Evolutionary conservation across 2,113 vertebrate genomes (phyloP).

Genomic region (Eonycteris spelaea): DNA sequence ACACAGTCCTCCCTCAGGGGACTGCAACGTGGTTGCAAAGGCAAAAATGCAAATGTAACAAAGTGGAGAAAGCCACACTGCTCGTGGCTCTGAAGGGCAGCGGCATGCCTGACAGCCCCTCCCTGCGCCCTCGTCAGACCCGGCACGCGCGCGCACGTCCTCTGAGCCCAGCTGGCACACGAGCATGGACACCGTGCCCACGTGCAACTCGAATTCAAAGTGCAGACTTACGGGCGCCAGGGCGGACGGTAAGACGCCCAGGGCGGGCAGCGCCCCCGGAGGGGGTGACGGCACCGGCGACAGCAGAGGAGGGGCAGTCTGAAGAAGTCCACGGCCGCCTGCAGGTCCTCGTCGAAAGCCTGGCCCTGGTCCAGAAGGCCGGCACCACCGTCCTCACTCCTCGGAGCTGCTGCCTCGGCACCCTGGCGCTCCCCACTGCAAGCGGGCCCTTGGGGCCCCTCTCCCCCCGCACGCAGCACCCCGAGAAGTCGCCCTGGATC

Average conservation of each 20-base stretch:
- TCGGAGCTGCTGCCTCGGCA: no score
- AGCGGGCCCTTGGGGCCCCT: background rate
- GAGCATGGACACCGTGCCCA: background rate
- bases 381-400: background rate
- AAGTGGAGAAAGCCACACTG: accelerated
- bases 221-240: conserved; percentile 74
- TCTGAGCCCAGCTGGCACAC: accelerated
- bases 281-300: conserved; percentile 86
- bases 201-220: background rate
- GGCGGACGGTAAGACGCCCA: conserved; percentile 57
- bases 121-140: background rate
- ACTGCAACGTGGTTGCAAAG: background rate
- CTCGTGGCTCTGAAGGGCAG: background rate
- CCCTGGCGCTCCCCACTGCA: no score
- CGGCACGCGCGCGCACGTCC: background rate
- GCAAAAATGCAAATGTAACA: background rate
- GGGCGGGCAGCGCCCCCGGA: background rate
- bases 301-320: conserved; percentile 87
- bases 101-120: accelerated
- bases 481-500: background rate
- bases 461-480: background rate
- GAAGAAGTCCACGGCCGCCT: conserved; percentile 83
- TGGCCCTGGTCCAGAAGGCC: background rate
- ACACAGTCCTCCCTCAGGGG: background rate
- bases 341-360: conserved; percentile 69